Evolutionary conservation across 2,888 invertebrate genomes (phyloP).

Genomic region (Punctoribates punctum): DNA sequence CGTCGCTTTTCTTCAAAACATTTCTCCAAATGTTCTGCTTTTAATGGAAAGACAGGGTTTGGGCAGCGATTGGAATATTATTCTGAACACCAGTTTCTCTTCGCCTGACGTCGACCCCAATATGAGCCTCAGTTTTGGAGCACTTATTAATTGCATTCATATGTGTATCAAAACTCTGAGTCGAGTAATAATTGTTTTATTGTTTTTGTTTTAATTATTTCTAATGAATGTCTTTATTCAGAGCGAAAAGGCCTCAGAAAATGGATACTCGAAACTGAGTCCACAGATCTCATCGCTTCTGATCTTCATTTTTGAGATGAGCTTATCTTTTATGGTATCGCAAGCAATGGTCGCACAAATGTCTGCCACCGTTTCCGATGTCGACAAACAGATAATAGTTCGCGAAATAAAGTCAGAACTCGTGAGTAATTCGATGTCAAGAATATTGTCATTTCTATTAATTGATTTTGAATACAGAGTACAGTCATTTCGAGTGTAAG

Average conservation of each 20-base stretch:
- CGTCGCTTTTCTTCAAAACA: slow-evolving; percentile 32
- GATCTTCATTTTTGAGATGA: slow-evolving; percentile 1
- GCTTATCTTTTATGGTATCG: slow-evolving; percentile 28
- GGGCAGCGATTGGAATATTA: slow-evolving; percentile 46
- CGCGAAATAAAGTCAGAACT: slow-evolving; percentile 40
- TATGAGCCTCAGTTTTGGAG: slow-evolving; percentile 53
- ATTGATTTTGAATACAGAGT: not conserved
- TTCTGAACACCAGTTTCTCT: slow-evolving; percentile 53
- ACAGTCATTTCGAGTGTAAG: not conserved
- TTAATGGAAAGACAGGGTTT: slow-evolving; percentile 33
- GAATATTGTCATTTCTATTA: not conserved
- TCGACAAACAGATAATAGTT: slow-evolving; percentile 41
- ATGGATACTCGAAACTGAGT: not conserved
- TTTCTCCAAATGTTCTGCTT: slow-evolving; percentile 33
- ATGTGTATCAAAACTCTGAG: slow-evolving; percentile 50
- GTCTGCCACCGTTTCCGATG: not conserved
- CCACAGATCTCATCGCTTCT: not conserved
- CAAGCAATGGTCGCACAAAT: slow-evolving; percentile 27
- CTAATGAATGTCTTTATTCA: not conserved
- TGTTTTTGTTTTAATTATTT: not conserved
- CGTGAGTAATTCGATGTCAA: slow-evolving; percentile 10
- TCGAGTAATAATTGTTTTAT: slow-evolving; percentile 23
- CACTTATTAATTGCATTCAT: slow-evolving; percentile 53
- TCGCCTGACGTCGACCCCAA: slow-evolving; percentile 54
- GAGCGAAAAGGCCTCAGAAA: slow-evolving; percentile 13